Evolutionary conservation across 2,888 invertebrate genomes (phyloP).

Genomic region (Morinoia aosen): DNA sequence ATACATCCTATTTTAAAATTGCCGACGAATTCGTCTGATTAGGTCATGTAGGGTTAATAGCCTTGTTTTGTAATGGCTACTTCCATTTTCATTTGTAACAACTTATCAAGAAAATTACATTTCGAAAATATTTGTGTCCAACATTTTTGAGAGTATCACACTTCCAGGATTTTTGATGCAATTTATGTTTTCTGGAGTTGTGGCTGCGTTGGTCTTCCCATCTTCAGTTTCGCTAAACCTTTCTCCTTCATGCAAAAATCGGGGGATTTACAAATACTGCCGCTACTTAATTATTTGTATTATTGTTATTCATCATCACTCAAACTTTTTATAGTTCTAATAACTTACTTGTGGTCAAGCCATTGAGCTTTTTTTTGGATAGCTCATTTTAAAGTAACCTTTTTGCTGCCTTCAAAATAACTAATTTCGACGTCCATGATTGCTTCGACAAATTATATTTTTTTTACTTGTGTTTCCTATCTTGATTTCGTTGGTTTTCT

Average conservation of each 20-base stretch:
- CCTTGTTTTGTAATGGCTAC: background rate
- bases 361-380: background rate
- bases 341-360: background rate
- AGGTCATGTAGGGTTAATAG: too few relatives aligned
- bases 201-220: background rate
- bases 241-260: background rate
- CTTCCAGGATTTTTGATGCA: background rate
- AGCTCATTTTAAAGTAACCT: background rate
- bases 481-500: background rate
- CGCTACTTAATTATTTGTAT: too few relatives aligned
- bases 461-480: background rate
- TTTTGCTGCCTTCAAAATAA: background rate
- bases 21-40: too few relatives aligned
- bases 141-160: too few relatives aligned
- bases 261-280: background rate
- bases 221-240: background rate
- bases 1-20: too few relatives aligned
- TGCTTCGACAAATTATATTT: background rate
- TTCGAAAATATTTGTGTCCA: too few relatives aligned
- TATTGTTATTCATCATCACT: background rate
- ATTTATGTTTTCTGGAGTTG: background rate
- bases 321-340: background rate
- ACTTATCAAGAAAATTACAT: background rate
- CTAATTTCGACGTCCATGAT: background rate
- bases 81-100: background rate